phyloP scores from a whole-genome alignment of 2,888 invertebrate species.

The Psylliodes chrysocephalus region DNA sequence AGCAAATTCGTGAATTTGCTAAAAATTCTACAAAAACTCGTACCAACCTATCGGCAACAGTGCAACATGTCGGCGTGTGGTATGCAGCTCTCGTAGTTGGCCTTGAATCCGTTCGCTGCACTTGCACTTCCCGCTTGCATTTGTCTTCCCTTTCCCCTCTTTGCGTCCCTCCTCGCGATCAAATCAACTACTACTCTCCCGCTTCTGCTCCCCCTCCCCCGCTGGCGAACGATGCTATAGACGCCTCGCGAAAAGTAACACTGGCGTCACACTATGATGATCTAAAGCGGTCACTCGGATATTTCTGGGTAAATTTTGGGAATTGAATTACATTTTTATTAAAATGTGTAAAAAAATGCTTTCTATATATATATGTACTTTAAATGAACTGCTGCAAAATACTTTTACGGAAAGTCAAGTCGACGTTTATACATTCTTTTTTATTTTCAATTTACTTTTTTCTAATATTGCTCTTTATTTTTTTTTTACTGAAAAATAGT shows the following conservation, averaged over 20 bases:
- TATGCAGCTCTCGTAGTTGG: constrained; percentile 48
- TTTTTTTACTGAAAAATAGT: too few relatives aligned
- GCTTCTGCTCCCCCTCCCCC: constrained; percentile 18
- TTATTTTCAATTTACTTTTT: too few relatives aligned
- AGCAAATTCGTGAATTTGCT: too few relatives aligned
- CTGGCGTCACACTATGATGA: constrained; percentile 9
- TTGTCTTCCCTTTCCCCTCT: constrained; percentile 42
- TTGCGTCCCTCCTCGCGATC: constrained; percentile 35
- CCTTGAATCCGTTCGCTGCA: constrained; percentile 66
- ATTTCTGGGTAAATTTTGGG: neutral
- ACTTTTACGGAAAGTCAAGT: too few relatives aligned
- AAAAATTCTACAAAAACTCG: constrained; percentile 11
- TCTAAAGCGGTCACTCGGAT: constrained; percentile 2
- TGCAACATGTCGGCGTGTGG: constrained; percentile 36
- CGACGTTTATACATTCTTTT: too few relatives aligned
- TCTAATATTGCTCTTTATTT: too few relatives aligned
- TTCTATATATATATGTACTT: too few relatives aligned
- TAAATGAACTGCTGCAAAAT: too few relatives aligned
- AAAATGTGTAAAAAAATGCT: too few relatives aligned
- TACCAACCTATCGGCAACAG: constrained; percentile 8
- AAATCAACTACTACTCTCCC: constrained; percentile 19
- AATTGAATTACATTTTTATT: too few relatives aligned
- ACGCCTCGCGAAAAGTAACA: constrained; percentile 24
- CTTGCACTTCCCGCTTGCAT: constrained; percentile 63
- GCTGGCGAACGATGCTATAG: constrained; percentile 5